Percentiles rank a stretch among this genome's conserved stretches.
These are phyloP conservation scores for Catalaphyllia jardinei DNA, from an alignment of 64 coral and sea anemone genomes.

Conservation along the genomic window DNA sequence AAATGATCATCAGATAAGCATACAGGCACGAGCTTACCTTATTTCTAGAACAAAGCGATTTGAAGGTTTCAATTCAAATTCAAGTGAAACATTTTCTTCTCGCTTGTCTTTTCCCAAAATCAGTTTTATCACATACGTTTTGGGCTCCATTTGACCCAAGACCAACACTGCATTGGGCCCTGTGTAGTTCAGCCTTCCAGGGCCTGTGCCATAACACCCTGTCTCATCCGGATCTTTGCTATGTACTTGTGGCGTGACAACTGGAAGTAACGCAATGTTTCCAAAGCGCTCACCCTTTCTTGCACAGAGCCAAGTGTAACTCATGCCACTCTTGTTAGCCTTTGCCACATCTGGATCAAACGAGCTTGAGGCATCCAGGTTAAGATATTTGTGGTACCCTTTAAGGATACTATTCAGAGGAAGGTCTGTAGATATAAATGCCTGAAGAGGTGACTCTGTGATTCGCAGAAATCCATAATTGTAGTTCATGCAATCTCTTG, in stretches of 20 bases:
- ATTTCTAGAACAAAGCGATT: not conserved
- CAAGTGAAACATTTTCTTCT: not conserved
- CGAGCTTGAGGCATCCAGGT: conserved; percentile 3
- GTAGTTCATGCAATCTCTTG: not conserved
- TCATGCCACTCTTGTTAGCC: not conserved
- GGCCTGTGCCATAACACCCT: conserved; percentile 18
- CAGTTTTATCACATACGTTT: conserved; percentile 2
- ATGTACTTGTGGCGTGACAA: not conserved
- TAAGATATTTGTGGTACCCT: conserved; percentile 14
- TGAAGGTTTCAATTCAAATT: not conserved
- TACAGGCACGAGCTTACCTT: not conserved
- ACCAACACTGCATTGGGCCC: not conserved
- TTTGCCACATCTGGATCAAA: conserved; percentile 33
- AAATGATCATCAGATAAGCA: too few species aligned
- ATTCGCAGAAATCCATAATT: conserved; percentile 37
- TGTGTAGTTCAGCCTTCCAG: conserved; percentile 9
- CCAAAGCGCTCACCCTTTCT: not conserved
- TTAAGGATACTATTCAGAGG: not conserved
- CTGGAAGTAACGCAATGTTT: not conserved
- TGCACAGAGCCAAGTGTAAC: conserved; percentile 23
- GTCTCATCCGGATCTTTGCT: not conserved
- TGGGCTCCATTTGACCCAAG: not conserved
- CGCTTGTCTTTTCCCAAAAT: not conserved
- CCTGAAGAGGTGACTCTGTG: not conserved
- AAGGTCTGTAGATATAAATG: not conserved